phyloP scores from a whole-genome alignment of 2,113 vertebrate species.

The Thomomys bottae region DNA sequence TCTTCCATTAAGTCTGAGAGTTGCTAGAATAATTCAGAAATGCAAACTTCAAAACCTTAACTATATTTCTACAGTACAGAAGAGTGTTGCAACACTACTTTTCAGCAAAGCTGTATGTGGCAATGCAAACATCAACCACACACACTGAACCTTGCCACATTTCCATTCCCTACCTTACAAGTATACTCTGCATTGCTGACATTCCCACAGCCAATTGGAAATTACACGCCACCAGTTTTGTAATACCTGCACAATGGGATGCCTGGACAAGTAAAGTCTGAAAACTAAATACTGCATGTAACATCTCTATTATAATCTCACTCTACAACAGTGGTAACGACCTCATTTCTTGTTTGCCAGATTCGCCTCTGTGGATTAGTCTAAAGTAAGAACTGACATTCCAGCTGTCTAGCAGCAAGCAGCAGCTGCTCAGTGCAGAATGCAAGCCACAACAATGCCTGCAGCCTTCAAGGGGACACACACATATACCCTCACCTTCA shows the following conservation, averaged over 20 bases:
- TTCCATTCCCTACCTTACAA: neutral
- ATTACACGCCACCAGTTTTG: neutral
- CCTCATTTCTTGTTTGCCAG: neutral
- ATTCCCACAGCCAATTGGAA: neutral
- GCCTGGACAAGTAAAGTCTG: neutral
- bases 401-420: constrained; percentile 73
- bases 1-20: neutral
- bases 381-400: constrained; percentile 60
- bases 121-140: too few relatives aligned
- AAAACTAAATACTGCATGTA: constrained; percentile 6
- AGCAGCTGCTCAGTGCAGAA: constrained; percentile 64
- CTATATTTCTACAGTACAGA: neutral
- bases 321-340: neutral
- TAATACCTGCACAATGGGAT: neutral
- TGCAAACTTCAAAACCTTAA: neutral
- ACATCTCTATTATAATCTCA: constrained; percentile 18
- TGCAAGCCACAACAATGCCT: constrained; percentile 51
- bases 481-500: neutral
- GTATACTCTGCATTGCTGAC: neutral
- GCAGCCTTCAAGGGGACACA: neutral
- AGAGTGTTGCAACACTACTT: neutral
- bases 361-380: constrained; percentile 75
- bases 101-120: neutral
- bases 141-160: neutral
- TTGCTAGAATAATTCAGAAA: constrained; percentile 21